A percentile compares a stretch with the other conserved stretches of the same genome.
phyloP scores from a whole-genome alignment of 2,797 vertebrate genomes.

The Acanthopagrus latus region DNA sequence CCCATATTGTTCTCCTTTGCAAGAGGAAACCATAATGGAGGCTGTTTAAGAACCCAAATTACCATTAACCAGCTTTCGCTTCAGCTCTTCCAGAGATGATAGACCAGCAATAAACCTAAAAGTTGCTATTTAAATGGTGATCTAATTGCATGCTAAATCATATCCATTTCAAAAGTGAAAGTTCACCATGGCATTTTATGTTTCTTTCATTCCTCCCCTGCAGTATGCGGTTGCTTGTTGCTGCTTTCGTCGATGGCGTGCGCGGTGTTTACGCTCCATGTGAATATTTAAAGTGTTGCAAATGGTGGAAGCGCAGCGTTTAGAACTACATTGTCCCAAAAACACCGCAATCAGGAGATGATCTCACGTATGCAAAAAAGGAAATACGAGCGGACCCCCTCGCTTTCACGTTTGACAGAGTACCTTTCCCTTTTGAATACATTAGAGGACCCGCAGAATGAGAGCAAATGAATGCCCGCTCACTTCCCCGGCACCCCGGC shows the following conservation, averaged over 20 bases:
- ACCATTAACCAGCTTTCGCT: slow-evolving; percentile 62
- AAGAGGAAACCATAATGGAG: slow-evolving; percentile 59
- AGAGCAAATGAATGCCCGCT: slow-evolving; percentile 81
- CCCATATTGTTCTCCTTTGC: slow-evolving; percentile 57
- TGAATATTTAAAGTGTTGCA: slow-evolving; percentile 75
- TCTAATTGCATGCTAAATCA: slow-evolving; percentile 67
- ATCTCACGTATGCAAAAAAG: slow-evolving; percentile 82
- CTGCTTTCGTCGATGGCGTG: slow-evolving; percentile 32
- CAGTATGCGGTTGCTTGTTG: slow-evolving; percentile 32
- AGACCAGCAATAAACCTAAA: slow-evolving; percentile 39
- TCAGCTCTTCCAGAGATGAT: slow-evolving; percentile 28
- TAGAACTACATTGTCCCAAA: slow-evolving; percentile 74
- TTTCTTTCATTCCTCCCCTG: slow-evolving; percentile 36
- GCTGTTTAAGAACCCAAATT: slow-evolving; percentile 62
- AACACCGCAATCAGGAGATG: slow-evolving; percentile 79
- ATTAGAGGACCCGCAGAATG: slow-evolving; percentile 76
- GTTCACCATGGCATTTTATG: slow-evolving; percentile 32
- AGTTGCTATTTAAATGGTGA: slow-evolving; percentile 48
- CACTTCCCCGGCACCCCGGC: slow-evolving; percentile 57
- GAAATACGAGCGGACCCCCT: slow-evolving; percentile 69
- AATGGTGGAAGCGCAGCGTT: slow-evolving; percentile 63
- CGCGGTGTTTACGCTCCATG: slow-evolving; percentile 58
- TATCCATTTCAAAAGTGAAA: slow-evolving; percentile 57
- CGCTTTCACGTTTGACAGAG: slow-evolving; percentile 80
- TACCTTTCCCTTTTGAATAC: slow-evolving; percentile 82